Percentiles rank a stretch among this genome's conserved stretches.
Evolutionary conservation across 1,140 invertebrate genomes (phyloP).

Genomic region (Stenopsyche tienmushanensis): DNA sequence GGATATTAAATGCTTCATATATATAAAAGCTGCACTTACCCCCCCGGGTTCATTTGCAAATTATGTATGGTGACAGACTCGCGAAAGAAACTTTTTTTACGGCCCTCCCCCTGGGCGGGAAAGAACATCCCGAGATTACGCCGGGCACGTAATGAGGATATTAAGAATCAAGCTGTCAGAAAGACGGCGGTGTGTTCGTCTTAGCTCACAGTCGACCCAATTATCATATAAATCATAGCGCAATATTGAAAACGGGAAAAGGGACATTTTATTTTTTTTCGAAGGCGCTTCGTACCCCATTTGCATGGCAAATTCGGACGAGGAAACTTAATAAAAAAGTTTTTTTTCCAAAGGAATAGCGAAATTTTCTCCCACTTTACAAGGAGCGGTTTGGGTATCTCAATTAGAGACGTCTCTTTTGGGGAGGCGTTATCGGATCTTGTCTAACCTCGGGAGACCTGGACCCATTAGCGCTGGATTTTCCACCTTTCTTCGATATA

Average conservation of each 20-base stretch:
- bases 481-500: no score
- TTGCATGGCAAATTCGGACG: slow-evolving; percentile 9
- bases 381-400: not conserved
- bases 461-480: no score
- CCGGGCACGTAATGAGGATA: slow-evolving; percentile 13
- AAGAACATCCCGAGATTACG: no score
- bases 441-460: no score
- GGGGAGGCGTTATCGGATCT: not conserved
- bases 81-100: not conserved
- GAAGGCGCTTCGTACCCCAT: slow-evolving; percentile 2
- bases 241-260: slow-evolving; percentile 23
- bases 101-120: no score
- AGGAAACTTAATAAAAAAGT: slow-evolving; percentile 5
- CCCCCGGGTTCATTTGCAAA: slow-evolving; percentile 36
- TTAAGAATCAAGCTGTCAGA: slow-evolving; percentile 28
- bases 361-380: not conserved
- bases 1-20: slow-evolving; percentile 38
- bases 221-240: slow-evolving; percentile 35
- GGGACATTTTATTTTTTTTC: slow-evolving; percentile 5
- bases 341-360: not conserved
- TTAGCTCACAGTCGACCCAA: slow-evolving; percentile 9
- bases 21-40: slow-evolving; percentile 19
- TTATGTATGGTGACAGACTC: slow-evolving; percentile 20
- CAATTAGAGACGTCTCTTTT: not conserved
- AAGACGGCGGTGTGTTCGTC: slow-evolving; percentile 11